Evolutionary conservation across 2,888 invertebrate species (phyloP).

Genomic region (Notodonta ziczac): DNA sequence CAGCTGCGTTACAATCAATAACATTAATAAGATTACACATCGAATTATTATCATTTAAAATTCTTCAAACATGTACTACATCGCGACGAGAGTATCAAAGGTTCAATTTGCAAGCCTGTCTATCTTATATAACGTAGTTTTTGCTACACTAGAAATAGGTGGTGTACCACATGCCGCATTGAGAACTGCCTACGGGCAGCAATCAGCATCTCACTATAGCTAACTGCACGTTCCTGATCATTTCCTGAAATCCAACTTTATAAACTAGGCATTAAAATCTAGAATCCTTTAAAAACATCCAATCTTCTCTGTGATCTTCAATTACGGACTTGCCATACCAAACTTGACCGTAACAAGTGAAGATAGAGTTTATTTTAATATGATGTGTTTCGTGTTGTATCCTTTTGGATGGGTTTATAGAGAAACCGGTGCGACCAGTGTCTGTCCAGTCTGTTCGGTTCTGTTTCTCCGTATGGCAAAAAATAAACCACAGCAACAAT

Average conservation of each 20-base stretch:
- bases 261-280: slow-evolving; percentile 23
- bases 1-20: no score
- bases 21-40: no score
- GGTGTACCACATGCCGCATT: slow-evolving; percentile 39
- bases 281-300: slow-evolving; percentile 29
- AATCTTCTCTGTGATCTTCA: slow-evolving; percentile 11
- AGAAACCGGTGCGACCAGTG: slow-evolving; percentile 74
- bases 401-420: slow-evolving; percentile 32
- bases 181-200: slow-evolving; percentile 56
- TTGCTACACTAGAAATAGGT: slow-evolving; percentile 52
- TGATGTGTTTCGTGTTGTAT: slow-evolving; percentile 17
- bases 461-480: slow-evolving; percentile 67
- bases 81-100: slow-evolving; percentile 41
- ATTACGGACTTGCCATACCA: neutral
- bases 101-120: slow-evolving; percentile 43
- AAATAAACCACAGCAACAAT: slow-evolving; percentile 57
- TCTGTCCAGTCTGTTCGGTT: slow-evolving; percentile 57
- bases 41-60: no score
- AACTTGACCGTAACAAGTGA: slow-evolving; percentile 10
- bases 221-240: slow-evolving; percentile 7
- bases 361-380: slow-evolving; percentile 33
- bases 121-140: slow-evolving; percentile 40
- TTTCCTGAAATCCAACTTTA: slow-evolving; percentile 43
- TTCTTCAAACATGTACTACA: no score
- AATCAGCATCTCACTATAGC: slow-evolving; percentile 45